Evolutionary conservation across 2,113 vertebrate genomes (phyloP).

Genomic region (Catharus bicknelli): DNA sequence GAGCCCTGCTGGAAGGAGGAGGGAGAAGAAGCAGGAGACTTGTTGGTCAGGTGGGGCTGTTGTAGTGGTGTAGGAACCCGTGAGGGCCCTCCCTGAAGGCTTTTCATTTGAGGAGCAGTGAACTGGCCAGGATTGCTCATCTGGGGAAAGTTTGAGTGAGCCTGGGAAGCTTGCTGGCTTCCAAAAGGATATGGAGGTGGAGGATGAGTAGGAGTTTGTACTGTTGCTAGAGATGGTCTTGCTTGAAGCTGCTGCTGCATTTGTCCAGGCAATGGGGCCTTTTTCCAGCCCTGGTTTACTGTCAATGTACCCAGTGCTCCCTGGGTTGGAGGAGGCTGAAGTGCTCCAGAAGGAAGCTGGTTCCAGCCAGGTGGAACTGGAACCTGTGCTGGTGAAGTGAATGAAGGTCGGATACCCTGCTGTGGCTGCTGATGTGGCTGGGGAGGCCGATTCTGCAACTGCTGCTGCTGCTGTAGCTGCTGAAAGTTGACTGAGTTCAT

Average conservation of each 20-base stretch:
- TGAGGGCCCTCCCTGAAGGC: constrained; percentile 85
- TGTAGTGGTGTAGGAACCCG: constrained; percentile 88
- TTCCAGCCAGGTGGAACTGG: constrained; percentile 92
- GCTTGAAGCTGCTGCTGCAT: constrained; percentile 84
- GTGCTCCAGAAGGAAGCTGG: constrained; percentile 89
- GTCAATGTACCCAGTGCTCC: constrained; percentile 77
- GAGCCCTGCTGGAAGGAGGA: constrained; percentile 98
- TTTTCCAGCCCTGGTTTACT: constrained; percentile 89
- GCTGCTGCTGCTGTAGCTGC: constrained; percentile 84
- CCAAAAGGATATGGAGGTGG: constrained; percentile 97
- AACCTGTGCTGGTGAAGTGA: constrained; percentile 90
- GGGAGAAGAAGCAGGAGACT: constrained; percentile 97
- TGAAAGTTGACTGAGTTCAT: constrained; percentile 89
- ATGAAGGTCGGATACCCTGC: constrained; percentile 87
- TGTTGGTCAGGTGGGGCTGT: constrained; percentile 91
- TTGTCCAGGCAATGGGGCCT: constrained; percentile 85
- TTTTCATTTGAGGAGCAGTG: constrained; percentile 92
- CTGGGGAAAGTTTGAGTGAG: constrained; percentile 82
- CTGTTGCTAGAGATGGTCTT: constrained; percentile 89
- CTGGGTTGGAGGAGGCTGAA: constrained; percentile 87
- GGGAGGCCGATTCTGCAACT: constrained; percentile 82
- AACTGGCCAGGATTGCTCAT: constrained; percentile 86
- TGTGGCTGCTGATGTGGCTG: constrained; percentile 83
- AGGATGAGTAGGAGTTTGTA: constrained; percentile 95
- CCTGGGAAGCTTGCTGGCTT: constrained; percentile 95